Evolutionary conservation across 2,113 vertebrate species (phyloP), one percentile per base, ranked within the genome.

Genomic region (Lates calcarifer): DNA sequence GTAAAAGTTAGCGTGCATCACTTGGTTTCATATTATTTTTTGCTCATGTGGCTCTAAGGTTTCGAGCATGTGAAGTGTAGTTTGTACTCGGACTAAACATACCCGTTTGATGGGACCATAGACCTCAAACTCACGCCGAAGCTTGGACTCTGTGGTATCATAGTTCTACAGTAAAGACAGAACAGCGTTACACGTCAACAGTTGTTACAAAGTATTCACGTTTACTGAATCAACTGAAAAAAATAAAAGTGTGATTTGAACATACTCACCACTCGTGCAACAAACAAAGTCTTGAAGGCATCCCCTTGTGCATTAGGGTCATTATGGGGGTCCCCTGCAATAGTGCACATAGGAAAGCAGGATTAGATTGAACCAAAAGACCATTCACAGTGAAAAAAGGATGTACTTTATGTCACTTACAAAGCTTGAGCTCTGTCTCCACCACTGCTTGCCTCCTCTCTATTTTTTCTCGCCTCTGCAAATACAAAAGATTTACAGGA

Each of bases 81-180:
- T 15, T 28, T 64, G 26, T 20, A 17, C 20, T 47, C 6, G 17
- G 3, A 31, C 1, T 45, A 1, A 51, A 89, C 96, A 22, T 93
- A 98, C 97, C 93, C 97, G 91, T 94, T 97, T 98, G 88, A 98
- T 97, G 60, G 97, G 97, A 45, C 97, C 97, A 12, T 98, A 98
- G 26, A 98, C 97, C 76, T 98, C 97, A 93, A 98, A 98, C 79
- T 98, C 97, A 60, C 97, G 94, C 2, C 97, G 96, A 66, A 98
- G 96, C 83, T 98, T 98, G 43, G 97, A 98, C 89, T 98, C 97
- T 60, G 97, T 98, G 0, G 97, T 98, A 81, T 98, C 97, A 7
- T 98, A 98, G 89, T 98, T 98, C 97, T 98, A 89, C 0, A 89
- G 12, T 8, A 47, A 87, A 47, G 4, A 49, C 6, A 78, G 13